Conservation (phyloP, 2,888 invertebrate genomes). For the Liposcelis brunnea region DNA sequence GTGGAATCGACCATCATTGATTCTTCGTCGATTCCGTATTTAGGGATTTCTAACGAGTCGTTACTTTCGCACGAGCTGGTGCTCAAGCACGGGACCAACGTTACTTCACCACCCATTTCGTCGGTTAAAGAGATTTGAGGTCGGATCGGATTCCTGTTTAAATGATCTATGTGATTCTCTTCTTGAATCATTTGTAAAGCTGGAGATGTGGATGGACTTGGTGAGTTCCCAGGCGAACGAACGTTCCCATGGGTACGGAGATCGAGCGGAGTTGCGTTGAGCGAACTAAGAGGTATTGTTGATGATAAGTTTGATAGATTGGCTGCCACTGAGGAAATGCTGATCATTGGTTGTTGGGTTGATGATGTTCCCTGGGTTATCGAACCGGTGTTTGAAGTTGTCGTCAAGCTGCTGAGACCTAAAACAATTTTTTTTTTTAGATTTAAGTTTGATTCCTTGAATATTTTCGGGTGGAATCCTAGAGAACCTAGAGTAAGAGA, state of each 20-base stretch:
- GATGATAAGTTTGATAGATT: conserved; percentile 9
- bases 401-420: conserved; percentile 58
- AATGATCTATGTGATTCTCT: conserved; percentile 29
- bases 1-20: conserved; percentile 24
- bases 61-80: conserved; percentile 50
- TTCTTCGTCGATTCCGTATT: conserved; percentile 32
- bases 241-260: conserved; percentile 9
- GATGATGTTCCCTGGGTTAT: conserved; percentile 58
- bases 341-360: conserved; percentile 12
- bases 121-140: conserved; percentile 89
- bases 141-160: conserved; percentile 27
- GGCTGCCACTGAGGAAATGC: conserved; percentile 10
- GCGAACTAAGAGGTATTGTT: conserved; percentile 25
- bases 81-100: conserved; percentile 53
- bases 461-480: too few relatives aligned
- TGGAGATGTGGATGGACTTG: conserved; percentile 26
- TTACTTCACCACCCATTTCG: conserved; percentile 54
- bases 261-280: conserved; percentile 27
- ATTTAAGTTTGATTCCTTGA: too few relatives aligned
- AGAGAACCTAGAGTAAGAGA: too few relatives aligned
- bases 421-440: conserved; percentile 27
- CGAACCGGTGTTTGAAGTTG: conserved; percentile 42
- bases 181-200: conserved; percentile 63
- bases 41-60: conserved; percentile 45
- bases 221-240: conserved; percentile 20